phyloP scores from a whole-genome alignment of 2,113 vertebrate species.

The Dolichotis patagonum region DNA sequence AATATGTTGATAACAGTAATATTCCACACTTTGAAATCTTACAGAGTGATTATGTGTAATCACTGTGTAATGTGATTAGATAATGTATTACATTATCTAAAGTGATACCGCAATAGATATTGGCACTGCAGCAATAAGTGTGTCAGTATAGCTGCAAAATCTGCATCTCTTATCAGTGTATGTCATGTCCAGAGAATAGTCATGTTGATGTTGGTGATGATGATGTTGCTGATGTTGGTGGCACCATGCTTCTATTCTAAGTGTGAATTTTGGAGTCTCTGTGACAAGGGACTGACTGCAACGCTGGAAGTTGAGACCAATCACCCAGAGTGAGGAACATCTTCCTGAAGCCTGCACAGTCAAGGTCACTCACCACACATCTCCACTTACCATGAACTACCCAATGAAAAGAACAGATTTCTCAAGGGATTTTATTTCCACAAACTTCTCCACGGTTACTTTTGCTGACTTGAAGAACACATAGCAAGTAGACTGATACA shows the following conservation, averaged over 20 bases:
- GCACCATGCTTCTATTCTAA: neutral
- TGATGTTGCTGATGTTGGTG: slow-evolving; percentile 29
- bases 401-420: slow-evolving; percentile 26
- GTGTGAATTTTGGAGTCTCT: neutral
- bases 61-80: too few species aligned
- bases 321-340: neutral
- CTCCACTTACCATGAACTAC: slow-evolving; percentile 41
- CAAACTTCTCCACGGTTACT: slow-evolving; percentile 20
- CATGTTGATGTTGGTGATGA: too few species aligned
- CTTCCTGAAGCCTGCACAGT: neutral
- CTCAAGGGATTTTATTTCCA: neutral
- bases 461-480: slow-evolving; percentile 45
- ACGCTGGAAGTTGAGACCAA: slow-evolving; percentile 23
- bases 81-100: too few species aligned
- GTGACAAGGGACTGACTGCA: slow-evolving; percentile 35
- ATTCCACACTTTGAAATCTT: neutral
- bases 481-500: neutral
- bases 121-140: neutral
- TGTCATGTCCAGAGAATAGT: slow-evolving; percentile 6
- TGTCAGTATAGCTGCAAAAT: slow-evolving; percentile 49
- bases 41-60: neutral
- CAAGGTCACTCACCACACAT: neutral
- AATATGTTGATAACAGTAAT: neutral
- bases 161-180: slow-evolving; percentile 43
- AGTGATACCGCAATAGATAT: neutral